Evolutionary conservation across 2,797 vertebrate species (phyloP).

Genomic region (Tapirus indicus): DNA sequence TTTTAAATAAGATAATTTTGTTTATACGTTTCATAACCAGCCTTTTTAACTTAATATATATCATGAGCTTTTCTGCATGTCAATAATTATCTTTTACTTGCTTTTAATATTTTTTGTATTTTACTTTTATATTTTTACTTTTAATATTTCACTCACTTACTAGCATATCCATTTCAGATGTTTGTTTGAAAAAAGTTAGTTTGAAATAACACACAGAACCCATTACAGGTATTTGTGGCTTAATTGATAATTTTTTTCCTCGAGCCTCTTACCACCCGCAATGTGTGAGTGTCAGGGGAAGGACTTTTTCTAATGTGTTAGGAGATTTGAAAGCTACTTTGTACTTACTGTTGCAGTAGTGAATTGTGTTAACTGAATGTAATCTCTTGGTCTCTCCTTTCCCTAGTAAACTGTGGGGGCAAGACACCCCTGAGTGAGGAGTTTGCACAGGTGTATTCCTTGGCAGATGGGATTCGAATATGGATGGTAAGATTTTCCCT

Average conservation of each 20-base stretch:
- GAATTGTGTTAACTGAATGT: constrained; percentile 41
- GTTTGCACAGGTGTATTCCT: constrained; percentile 94
- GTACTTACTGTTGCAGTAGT: neutral
- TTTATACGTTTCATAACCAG: neutral
- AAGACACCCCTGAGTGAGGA: constrained; percentile 93
- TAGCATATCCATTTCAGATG: constrained; percentile 39
- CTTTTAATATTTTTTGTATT: neutral
- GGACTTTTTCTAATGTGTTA: neutral
- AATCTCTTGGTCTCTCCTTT: constrained; percentile 67
- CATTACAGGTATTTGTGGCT: neutral
- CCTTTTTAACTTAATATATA: constrained; percentile 11
- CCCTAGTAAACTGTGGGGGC: constrained; percentile 93
- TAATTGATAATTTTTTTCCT: neutral
- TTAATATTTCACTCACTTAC: constrained; percentile 25
- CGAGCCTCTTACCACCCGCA: neutral
- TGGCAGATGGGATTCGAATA: constrained; percentile 97
- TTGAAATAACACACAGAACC: constrained; percentile 50
- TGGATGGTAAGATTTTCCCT: constrained; percentile 95
- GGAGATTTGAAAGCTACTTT: neutral
- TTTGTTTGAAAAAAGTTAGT: neutral
- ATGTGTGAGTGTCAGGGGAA: neutral
- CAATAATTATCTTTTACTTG: constrained; percentile 46
- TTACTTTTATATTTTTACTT: constrained; percentile 5
- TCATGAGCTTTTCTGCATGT: neutral
- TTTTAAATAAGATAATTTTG: constrained; percentile 36